Base-by-base conservation (phyloP, 2,888 invertebrate genomes). In the Yponomeuta evonymella region DNA sequence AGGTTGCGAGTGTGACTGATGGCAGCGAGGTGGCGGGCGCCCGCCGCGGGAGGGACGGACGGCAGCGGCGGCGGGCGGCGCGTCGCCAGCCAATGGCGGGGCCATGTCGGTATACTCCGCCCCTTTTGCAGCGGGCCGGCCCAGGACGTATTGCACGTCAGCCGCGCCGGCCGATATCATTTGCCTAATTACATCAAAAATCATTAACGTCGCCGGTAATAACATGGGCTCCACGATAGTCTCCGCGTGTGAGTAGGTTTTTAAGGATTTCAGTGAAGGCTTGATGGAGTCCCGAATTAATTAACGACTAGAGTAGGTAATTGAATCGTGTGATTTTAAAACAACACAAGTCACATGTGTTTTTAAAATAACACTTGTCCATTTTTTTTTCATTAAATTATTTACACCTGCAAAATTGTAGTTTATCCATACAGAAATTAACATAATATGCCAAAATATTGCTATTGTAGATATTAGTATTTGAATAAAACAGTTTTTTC, bases 181-280 rank as follows among this genome's bases (percentile, higher is more conserved):
- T 88, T 88, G 86, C 85, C 85, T 90, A 89, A 90, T 90, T 90
- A 88, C 83, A 81, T 85, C 84, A 80, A 86, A 88, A 88, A 86
- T 89, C 72, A 74, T 71, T 71, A 87, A 88, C 86, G 83, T 77
- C 77, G 79, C 76, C 76, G 9, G 78, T 83, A 84, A 87, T 86
- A 83, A 83, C 83, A 80, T 78, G 78, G 74, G 75, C 23, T 48
- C 12, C 81, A 68, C 74, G 72, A 71, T 73, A 72, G 73, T 72
- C 72, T 74, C 43, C 36, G 6, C 0, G 51, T 58, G 12, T 58
- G 12, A 15, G 12, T 58, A 58, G 51, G 4, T 3, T 12, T 15
- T 58, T 58, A 2, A 58, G 12, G 51, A 58, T 9, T 43, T 43
- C 9, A 43, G 1, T 43, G 43, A 43, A 43, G 1, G 1, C 6